Evolutionary conservation across 2,888 invertebrate genomes (phyloP), one percentile per base, ranked within the genome.

Genomic region (Luperina testacea): DNA sequence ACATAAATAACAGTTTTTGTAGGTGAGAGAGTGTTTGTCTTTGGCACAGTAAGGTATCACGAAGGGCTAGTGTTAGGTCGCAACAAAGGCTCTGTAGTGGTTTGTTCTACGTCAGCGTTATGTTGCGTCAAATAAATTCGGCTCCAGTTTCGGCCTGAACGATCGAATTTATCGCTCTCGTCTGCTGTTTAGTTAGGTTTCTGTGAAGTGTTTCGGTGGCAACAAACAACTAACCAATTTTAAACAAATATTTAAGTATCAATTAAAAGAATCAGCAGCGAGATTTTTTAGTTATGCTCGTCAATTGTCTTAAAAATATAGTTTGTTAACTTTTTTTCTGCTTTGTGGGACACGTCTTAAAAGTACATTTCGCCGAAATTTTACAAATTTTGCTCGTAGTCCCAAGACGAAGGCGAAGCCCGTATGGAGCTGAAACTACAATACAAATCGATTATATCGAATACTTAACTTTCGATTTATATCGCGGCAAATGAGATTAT

Each of bases 71-170:
- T 24, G 38, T 42, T n/a, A 32, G 13, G n/a, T n/a, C 17, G 1
- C 0, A 24, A 59, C 11, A 75, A 71, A 59, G 45, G 17, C 71
- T 38, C 20, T 63, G n/a, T 63, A 38, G 9, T 48, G 11, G 20
- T 24, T 27, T 65, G n/a, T 27, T 48, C 57, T 51, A 45, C 51
- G 63, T 74, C 71, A 73, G 24, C n/a, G 15, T 59, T 45, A 45
- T 53, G 24, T 57, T 57, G 24, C 27, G 64, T 63, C 6, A 1
- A 70, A 17, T 59, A 1, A 70, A 17, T 59, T 64, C 20, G 13
- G 24, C 8, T 24, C 24, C 6, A 51, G 67, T 59, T 48, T n/a
- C 8, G 38, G 75, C 20, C 0, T 59, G 17, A 32, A 32, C 13
- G 17, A 27, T 17, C 17, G 38, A 51, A 68, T 2, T 67, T 53